These are phyloP conservation scores for Candoia aspera DNA, from an alignment of 2,113 vertebrate species.

Conservation along the genomic window DNA sequence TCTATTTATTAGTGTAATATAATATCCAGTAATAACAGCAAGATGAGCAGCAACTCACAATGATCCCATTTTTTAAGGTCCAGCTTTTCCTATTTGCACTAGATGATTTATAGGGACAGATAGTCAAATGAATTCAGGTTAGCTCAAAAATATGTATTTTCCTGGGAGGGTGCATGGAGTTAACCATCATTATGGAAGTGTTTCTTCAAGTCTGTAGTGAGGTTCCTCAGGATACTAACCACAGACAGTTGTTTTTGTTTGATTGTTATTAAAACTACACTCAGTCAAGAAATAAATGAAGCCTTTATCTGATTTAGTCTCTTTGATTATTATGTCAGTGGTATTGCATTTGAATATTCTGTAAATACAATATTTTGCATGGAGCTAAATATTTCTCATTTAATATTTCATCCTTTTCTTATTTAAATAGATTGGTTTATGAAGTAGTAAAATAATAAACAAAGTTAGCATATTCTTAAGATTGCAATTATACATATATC, in stretches of 20 bases:
- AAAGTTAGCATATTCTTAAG: not conserved
- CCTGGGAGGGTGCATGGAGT: not conserved
- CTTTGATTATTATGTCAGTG: not conserved
- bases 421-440: constrained; percentile 2
- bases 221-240: not conserved
- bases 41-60: not conserved
- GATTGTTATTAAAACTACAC: not conserved
- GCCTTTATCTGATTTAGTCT: not conserved
- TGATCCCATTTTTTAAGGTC: not conserved
- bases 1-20: not conserved
- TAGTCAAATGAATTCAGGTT: not conserved
- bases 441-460: not conserved
- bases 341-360: not conserved
- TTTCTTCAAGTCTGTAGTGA: not conserved
- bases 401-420: not conserved
- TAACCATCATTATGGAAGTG: not conserved
- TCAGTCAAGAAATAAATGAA: not conserved
- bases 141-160: not conserved
- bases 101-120: not conserved
- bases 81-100: not conserved
- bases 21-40: not conserved
- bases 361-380: not conserved
- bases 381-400: not conserved
- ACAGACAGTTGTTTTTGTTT: not conserved
- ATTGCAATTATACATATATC: not conserved